Conservation (phyloP, 2,113 vertebrate genomes). For the Neolamprologus modestus region DNA sequence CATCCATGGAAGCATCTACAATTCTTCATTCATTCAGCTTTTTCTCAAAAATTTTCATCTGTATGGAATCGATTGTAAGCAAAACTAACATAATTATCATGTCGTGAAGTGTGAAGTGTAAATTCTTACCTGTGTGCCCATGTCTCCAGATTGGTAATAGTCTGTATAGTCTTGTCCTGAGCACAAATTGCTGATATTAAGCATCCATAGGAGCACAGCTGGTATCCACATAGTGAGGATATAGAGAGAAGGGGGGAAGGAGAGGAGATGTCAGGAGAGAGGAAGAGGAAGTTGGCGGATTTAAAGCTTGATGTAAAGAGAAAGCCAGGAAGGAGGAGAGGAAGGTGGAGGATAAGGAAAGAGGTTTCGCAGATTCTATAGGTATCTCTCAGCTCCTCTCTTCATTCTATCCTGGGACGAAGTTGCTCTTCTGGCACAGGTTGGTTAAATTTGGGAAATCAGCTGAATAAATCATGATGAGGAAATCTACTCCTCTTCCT, state of each 20-base stretch:
- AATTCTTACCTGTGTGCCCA: constrained; percentile 54
- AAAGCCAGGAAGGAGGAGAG: constrained; percentile 1
- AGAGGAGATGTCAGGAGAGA: constrained; percentile 7
- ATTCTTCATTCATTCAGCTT: neutral
- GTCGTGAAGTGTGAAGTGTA: neutral
- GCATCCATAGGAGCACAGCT: constrained; percentile 63
- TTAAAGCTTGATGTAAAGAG: neutral
- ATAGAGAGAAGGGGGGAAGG: neutral
- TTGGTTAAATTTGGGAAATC: constrained; percentile 27
- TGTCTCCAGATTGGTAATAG: constrained; percentile 48
- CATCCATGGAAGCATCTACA: neutral
- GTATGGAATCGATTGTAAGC: neutral
- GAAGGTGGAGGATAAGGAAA: constrained; percentile 14
- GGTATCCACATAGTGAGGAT: constrained; percentile 66
- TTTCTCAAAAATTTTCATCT: neutral
- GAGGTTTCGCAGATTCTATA: constrained; percentile 10
- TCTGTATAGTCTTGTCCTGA: constrained; percentile 53
- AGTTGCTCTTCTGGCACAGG: constrained; percentile 51
- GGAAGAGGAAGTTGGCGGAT: neutral
- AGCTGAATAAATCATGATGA: constrained; percentile 61
- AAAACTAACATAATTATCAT: neutral
- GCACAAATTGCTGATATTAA: constrained; percentile 51
- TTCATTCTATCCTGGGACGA: constrained; percentile 62
- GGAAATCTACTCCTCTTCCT: neutral
- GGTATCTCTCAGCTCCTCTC: constrained; percentile 29